Conservation (phyloP, 2,113 vertebrate genomes). For the Motacilla tschutschensis region DNA sequence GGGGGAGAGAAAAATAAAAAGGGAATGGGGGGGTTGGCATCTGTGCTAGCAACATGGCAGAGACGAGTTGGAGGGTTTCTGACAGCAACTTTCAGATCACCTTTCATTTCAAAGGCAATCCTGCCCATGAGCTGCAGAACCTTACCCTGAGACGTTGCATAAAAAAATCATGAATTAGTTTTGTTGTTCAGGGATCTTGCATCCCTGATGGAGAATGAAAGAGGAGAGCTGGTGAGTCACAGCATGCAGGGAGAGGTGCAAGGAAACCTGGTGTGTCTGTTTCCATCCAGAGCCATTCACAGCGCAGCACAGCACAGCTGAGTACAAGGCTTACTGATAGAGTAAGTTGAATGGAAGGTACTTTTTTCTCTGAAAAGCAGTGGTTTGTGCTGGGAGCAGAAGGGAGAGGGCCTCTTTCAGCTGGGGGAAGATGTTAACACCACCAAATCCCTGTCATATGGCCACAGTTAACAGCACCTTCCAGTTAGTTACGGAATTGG, state of each 20-base stretch:
- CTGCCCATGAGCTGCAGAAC: background rate
- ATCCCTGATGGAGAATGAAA: background rate
- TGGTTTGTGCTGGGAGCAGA: background rate
- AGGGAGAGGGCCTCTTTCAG: background rate
- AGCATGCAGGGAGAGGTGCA: rapidly evolving
- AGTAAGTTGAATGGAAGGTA: background rate
- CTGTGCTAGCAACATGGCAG: background rate
- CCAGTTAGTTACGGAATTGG: background rate
- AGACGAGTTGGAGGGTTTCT: background rate
- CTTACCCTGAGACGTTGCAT: background rate
- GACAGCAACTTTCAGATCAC: background rate
- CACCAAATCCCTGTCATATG: background rate
- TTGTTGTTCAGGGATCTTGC: background rate
- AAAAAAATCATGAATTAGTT: background rate
- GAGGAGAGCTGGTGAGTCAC: background rate
- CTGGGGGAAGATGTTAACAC: background rate
- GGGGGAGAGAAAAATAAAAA: background rate
- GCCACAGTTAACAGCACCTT: background rate
- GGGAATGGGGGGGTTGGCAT: rapidly evolving
- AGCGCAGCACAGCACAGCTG: background rate
- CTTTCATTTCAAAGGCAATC: background rate
- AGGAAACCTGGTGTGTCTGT: background rate
- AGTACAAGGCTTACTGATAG: background rate
- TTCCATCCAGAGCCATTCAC: background rate
- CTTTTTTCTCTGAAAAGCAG: background rate